These are phyloP conservation scores for Riparia riparia DNA, from an alignment of 2,113 vertebrate genomes.

Conservation along the genomic window DNA sequence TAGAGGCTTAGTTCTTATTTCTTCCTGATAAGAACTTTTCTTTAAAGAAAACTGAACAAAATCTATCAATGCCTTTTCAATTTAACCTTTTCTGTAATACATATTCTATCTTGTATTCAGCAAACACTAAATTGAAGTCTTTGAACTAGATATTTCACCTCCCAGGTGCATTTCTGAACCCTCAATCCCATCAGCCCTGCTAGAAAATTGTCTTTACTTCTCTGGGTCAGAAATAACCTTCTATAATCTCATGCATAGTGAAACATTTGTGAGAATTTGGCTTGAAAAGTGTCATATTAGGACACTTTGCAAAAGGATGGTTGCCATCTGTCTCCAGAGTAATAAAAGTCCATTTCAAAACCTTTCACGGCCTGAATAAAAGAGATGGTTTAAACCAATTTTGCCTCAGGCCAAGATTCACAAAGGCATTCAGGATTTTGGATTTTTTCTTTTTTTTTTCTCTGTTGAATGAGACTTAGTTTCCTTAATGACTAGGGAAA, in stretches of 20 bases:
- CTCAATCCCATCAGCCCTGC: accelerated
- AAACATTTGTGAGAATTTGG: neutral
- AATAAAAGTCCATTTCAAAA: neutral
- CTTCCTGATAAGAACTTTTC: neutral
- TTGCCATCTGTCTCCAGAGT: neutral
- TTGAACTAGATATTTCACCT: neutral
- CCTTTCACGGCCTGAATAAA: neutral
- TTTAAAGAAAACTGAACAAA: neutral
- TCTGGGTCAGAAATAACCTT: neutral
- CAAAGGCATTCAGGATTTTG: neutral
- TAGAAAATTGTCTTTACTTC: neutral
- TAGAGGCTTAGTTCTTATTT: neutral
- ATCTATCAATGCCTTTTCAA: neutral
- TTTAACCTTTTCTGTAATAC: neutral
- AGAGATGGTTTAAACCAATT: neutral
- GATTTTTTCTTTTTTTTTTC: neutral
- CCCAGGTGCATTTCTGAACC: neutral
- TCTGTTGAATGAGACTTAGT: neutral
- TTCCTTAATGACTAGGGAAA: neutral
- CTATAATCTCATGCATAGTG: neutral
- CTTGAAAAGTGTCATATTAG: neutral
- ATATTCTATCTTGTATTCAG: neutral
- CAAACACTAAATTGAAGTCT: neutral
- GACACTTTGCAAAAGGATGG: neutral
- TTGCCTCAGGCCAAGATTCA: neutral